These are phyloP conservation scores for Catharus bicknelli DNA, from an alignment of 2,113 vertebrate species.

Conservation along the genomic window DNA sequence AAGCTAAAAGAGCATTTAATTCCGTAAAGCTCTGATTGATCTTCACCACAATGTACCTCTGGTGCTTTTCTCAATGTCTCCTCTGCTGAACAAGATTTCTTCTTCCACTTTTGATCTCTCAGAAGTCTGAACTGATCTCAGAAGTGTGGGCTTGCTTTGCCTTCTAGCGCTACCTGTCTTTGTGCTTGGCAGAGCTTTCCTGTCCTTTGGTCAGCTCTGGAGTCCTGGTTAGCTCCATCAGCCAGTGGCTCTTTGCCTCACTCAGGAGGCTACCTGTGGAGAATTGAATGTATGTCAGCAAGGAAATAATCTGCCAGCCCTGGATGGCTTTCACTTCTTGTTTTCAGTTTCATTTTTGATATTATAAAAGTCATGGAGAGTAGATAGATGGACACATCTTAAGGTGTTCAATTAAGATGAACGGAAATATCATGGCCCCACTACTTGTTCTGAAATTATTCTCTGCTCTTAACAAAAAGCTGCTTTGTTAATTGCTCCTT, in stretches of 20 bases:
- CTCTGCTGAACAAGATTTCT: constrained; percentile 18
- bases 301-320: not conserved
- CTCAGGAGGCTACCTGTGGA: not conserved
- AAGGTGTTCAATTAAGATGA: not conserved
- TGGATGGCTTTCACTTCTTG: not conserved
- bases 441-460: not conserved
- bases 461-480: not conserved
- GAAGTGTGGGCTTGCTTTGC: constrained; percentile 1
- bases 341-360: not conserved
- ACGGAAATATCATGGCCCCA: not conserved
- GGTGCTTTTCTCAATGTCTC: not conserved
- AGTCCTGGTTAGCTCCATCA: not conserved
- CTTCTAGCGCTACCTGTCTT: not conserved
- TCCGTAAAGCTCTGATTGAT: constrained; percentile 19
- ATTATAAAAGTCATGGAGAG: not conserved
- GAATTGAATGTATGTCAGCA: not conserved
- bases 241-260: not conserved
- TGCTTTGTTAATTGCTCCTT: not conserved
- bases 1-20: constrained; percentile 44
- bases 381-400: not conserved
- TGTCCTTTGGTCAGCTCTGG: not conserved
- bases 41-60: constrained; percentile 24
- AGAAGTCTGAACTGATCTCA: constrained; percentile 3
- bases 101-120: constrained; percentile 29
- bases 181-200: constrained; percentile 5